Evolutionary conservation across 23 tunicate species (phyloP), one percentile per base, ranked within the genome.

Genomic region (Clavelina lepadiformis): DNA sequence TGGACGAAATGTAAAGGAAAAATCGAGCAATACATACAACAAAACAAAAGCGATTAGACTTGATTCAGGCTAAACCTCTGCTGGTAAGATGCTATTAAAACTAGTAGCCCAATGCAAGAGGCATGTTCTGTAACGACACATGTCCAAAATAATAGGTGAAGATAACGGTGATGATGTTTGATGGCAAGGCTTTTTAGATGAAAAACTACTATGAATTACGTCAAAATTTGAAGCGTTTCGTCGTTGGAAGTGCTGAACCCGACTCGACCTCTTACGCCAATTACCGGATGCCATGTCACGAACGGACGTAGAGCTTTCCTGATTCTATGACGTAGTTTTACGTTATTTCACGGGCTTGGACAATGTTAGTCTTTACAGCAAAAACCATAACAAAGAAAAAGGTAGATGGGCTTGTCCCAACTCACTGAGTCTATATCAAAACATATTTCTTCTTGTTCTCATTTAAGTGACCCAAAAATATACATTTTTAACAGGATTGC

Each of bases 231-330:
- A 36, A 32, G 56, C 69, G 76, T 36, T 75, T 46, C 79, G 63
- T 7, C 69, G 33, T 15, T 56, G 34, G 76, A 46, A 67, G 35
- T 73, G 56, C 70, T 54, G 77, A 31, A 51, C 45, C 58, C 56
- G 63, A 15, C 54, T 37, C 19, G 93, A 84, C 33, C 78, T 35
- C 68, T 67, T 82, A 51, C 91, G 80, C 80, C 91, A 67, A 74
- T 74, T 68, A 58, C 68, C 63, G 24, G 76, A 38, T 41, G 91
- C 66, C 69, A 70, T 44, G 69, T 80, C 86, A 58, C 77, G 86
- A 35, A 82, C 49, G n/a, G 74, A 58, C 51, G 73, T 31, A 4
- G 63, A 15, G 31, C 45, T 58, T 3, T 78, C 82, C 44, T 67
- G 68, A 71, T 33, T 63, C 75, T 74, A 67, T 68, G 74, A 74